Evolutionary conservation across 2,797 vertebrate genomes (phyloP), one percentile per base, ranked within the genome.

Genomic region (Pantherophis vulpinus): DNA sequence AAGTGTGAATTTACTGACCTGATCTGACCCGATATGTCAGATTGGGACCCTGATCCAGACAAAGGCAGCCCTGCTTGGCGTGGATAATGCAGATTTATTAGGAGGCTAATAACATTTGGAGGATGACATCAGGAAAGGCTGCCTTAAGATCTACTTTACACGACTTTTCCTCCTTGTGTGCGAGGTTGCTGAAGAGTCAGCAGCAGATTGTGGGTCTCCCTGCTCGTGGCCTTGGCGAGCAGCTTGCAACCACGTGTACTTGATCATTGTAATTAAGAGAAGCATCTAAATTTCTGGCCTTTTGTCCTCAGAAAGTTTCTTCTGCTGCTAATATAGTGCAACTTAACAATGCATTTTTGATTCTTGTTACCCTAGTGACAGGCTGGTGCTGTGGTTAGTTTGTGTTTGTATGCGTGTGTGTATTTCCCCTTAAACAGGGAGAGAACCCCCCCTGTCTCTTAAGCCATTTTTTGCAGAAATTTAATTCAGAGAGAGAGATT

Each of bases 331-430:
- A 91, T 59, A 11, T 29, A 93, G 18, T 5, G 93, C 94, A 93
- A 66, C 29, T 93, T 95, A 93, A 86, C 95, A 94, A 91, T 94
- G 95, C 4, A 3, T 92, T 92, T 66, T 86, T 16, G 20, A 47
- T 66, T 47, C 54, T 37, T 3, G 42, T 93, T 92, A 55, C 32
- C 56, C n/a, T 59, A 32, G 55, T 88, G 87, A 54, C 90, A 5
- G 91, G 91, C 42, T 25, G 14, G n/a, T 55, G n/a, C n/a, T 23
- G 51, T 83, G 54, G 58, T 66, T 42, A 6, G 66, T 91, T 87
- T 25, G 79, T 83, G 42, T 83, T 23, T 83, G 25, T 47, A 7
- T 91, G 54, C 5, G 20, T 16, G 27, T 54, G 23, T 23, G 7
- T 58, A 4, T 37, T 59, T 51, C 7, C 79, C 74, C 42, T 25